These are phyloP conservation scores for Diphyllodes magnificus DNA, from an alignment of 2,113 vertebrate genomes.

Conservation along the genomic window DNA sequence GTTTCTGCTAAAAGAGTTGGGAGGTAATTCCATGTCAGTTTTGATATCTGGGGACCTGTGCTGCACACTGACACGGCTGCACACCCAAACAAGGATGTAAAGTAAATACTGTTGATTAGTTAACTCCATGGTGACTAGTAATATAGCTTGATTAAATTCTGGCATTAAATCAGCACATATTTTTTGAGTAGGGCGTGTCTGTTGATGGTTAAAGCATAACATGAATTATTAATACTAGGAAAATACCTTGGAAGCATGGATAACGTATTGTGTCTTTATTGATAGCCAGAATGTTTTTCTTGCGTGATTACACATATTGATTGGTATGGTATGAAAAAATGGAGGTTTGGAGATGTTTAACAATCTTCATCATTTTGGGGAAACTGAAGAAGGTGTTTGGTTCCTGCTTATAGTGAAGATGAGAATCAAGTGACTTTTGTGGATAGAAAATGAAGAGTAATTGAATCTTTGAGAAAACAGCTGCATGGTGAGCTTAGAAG, in stretches of 20 bases:
- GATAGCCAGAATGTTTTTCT: background rate
- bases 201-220: background rate
- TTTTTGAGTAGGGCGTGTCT: background rate
- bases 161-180: background rate
- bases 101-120: background rate
- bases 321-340: slow-evolving; percentile 4
- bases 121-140: background rate
- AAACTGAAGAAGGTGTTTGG: slow-evolving; percentile 54
- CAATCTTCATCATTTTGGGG: slow-evolving; percentile 26
- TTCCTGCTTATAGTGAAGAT: slow-evolving; percentile 58
- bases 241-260: background rate
- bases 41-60: background rate
- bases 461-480: slow-evolving; percentile 38
- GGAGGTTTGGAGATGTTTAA: background rate
- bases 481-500: slow-evolving; percentile 42
- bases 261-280: slow-evolving; percentile 2
- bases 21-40: background rate
- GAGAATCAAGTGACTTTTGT: slow-evolving; percentile 56
- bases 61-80: background rate
- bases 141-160: background rate
- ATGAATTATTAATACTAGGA: background rate
- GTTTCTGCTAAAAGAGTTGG: background rate
- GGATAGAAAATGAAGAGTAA: slow-evolving; percentile 45
- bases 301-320: background rate
- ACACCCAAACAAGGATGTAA: background rate